phyloP scores from a whole-genome alignment of 2,797 vertebrate species.

The Tangara arthus region DNA sequence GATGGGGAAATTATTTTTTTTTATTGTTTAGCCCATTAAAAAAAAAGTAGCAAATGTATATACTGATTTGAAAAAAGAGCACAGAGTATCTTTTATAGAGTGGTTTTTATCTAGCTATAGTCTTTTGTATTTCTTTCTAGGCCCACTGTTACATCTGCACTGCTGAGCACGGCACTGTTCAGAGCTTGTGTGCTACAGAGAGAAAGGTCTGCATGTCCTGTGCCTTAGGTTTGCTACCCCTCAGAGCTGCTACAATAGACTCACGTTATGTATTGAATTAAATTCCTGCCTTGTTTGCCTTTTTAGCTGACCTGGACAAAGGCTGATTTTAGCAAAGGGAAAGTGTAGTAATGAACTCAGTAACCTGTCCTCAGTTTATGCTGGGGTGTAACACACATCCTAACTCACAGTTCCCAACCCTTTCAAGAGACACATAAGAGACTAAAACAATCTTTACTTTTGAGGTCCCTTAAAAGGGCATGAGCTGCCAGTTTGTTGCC shows the following conservation, averaged over 20 bases:
- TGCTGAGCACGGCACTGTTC: background rate
- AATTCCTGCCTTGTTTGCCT: background rate
- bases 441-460: background rate
- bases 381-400: background rate
- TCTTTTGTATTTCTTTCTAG: background rate
- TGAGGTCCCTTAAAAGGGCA: background rate
- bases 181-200: background rate
- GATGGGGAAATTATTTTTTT: background rate
- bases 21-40: constrained; percentile 35
- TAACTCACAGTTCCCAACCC: background rate
- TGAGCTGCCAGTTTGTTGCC: background rate
- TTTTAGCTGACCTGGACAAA: background rate
- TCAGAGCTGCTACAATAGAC: background rate
- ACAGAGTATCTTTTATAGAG: background rate
- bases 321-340: background rate
- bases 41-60: background rate
- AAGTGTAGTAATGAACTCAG: background rate
- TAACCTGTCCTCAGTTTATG: background rate
- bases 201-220: background rate
- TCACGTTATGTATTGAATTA: background rate
- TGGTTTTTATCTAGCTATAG: background rate
- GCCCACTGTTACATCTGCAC: background rate
- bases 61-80: background rate
- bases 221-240: background rate
- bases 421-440: background rate